Evolutionary conservation across 2,113 vertebrate species (phyloP).

Genomic region (Pogonocichla stellata): DNA sequence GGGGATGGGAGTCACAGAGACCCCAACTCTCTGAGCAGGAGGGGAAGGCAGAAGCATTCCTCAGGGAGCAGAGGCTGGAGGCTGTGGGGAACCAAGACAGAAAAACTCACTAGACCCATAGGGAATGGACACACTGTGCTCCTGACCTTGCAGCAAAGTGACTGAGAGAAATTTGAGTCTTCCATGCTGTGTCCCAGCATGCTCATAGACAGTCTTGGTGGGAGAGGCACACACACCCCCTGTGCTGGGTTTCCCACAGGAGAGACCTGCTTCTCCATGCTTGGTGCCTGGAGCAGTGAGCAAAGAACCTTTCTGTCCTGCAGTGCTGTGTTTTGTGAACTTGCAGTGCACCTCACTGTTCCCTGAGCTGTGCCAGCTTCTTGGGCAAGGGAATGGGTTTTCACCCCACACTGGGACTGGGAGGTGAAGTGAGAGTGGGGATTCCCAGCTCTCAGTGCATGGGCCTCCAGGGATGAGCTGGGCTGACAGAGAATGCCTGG

Average conservation of each 20-base stretch:
- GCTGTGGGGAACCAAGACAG: fast-evolving
- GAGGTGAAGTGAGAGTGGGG: not conserved
- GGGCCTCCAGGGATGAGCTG: fast-evolving
- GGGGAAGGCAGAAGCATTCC: not conserved
- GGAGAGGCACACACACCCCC: not conserved
- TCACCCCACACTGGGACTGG: not conserved
- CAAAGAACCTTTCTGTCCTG: not conserved
- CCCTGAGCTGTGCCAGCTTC: fast-evolving
- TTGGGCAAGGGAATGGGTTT: not conserved
- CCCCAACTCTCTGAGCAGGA: not conserved
- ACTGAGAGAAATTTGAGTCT: not conserved
- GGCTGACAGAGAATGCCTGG: not conserved
- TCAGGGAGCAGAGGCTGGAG: not conserved
- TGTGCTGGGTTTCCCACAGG: not conserved
- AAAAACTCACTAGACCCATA: not conserved
- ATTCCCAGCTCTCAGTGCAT: not conserved
- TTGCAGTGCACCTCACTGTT: fast-evolving
- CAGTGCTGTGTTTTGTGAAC: not conserved
- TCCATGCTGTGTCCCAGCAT: not conserved
- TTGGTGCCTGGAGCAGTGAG: not conserved
- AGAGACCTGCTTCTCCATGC: not conserved
- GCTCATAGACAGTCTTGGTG: not conserved
- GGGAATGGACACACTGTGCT: not conserved
- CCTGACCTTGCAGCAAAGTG: fast-evolving
- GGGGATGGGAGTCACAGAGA: not conserved